Percentiles rank a stretch among this genome's conserved stretches.
Conservation (phyloP, 2,888 invertebrate species). For the Rhingia rostrata region DNA sequence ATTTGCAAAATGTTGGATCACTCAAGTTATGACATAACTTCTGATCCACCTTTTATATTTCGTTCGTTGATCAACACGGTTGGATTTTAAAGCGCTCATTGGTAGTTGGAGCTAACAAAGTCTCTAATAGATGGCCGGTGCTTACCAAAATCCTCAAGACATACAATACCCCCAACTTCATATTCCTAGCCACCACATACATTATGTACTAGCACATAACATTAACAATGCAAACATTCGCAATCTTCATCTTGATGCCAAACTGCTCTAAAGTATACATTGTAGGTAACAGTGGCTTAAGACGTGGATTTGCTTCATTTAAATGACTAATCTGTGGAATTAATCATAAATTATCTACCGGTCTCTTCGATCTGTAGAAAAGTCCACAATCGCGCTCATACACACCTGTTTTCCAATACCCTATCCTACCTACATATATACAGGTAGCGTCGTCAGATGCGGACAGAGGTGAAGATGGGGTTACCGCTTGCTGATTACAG, state of each 20-base stretch:
- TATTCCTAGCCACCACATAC: too few relatives aligned
- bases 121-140: too few relatives aligned
- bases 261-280: not conserved
- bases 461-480: conserved; percentile 23
- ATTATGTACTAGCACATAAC: too few relatives aligned
- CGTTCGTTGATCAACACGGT: too few relatives aligned
- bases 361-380: conserved; percentile 16
- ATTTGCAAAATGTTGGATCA: too few relatives aligned
- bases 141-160: too few relatives aligned
- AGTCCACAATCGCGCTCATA: conserved; percentile 29
- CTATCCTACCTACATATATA: not conserved
- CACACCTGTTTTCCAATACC: conserved; percentile 47
- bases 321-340: conserved; percentile 55
- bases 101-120: too few relatives aligned
- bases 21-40: too few relatives aligned
- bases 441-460: not conserved
- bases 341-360: conserved; percentile 42
- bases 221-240: not conserved
- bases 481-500: conserved; percentile 24
- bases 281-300: too few relatives aligned
- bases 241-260: not conserved
- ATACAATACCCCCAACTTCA: too few relatives aligned
- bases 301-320: conserved; percentile 17
- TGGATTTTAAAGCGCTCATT: too few relatives aligned
- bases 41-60: too few relatives aligned